Evolutionary conservation across 1,140 invertebrate species (phyloP).

Genomic region (Ectropis grisescens): DNA sequence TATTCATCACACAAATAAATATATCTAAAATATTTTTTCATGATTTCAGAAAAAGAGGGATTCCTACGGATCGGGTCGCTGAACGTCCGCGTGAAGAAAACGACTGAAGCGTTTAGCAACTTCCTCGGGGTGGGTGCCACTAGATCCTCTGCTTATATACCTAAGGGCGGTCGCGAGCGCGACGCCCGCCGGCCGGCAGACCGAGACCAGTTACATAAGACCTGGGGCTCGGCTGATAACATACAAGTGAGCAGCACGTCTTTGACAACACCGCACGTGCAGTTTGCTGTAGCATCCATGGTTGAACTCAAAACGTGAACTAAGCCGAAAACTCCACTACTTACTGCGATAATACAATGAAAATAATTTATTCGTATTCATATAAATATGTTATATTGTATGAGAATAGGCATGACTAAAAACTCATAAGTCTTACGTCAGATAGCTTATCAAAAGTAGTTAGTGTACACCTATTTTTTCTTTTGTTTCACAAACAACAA

Average conservation of each 20-base stretch:
- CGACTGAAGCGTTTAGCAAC: slow-evolving; percentile 90
- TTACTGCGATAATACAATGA: too few species aligned
- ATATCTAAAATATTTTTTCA: slow-evolving; percentile 16
- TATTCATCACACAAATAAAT: too few species aligned
- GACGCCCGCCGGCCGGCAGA: slow-evolving; percentile 42
- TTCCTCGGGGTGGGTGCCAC: slow-evolving; percentile 82
- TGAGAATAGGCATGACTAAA: too few species aligned
- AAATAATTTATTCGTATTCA: too few species aligned
- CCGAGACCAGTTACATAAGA: slow-evolving; percentile 75
- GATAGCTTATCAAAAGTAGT: too few species aligned
- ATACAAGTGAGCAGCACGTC: slow-evolving; percentile 79
- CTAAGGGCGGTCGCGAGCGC: slow-evolving; percentile 33
- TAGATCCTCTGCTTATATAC: slow-evolving; percentile 48
- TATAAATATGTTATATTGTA: too few species aligned
- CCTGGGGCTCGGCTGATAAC: slow-evolving; percentile 90
- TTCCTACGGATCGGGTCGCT: slow-evolving; percentile 92
- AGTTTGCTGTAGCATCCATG: too few species aligned
- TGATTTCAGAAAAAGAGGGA: slow-evolving; percentile 82
- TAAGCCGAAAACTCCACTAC: too few species aligned
- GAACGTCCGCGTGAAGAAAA: slow-evolving; percentile 92
- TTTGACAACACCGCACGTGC: slow-evolving; percentile 4
- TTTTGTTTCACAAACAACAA: too few species aligned
- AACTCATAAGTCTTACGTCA: too few species aligned
- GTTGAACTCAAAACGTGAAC: too few species aligned
- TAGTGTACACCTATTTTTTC: too few species aligned